phyloP scores from a whole-genome alignment of 2,888 invertebrate species.

The Philopedon plagiatum region DNA sequence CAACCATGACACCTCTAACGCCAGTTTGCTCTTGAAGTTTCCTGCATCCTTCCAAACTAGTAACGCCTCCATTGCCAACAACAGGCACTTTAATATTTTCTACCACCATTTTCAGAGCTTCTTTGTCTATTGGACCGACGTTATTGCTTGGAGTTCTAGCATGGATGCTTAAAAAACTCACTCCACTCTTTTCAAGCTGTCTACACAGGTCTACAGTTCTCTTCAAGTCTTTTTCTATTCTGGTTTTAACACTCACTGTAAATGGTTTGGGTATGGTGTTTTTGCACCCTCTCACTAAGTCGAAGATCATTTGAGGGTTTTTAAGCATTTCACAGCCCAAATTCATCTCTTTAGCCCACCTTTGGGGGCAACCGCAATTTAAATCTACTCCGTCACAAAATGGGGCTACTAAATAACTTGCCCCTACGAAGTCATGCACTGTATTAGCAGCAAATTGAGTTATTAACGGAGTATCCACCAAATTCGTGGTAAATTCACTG shows the following conservation, averaged over 20 bases:
- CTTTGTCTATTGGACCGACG: conserved; percentile 79
- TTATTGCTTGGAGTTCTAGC: conserved; percentile 90
- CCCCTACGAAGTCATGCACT: conserved; percentile 85
- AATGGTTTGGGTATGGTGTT: conserved; percentile 81
- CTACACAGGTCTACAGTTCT: conserved; percentile 86
- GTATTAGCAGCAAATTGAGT: conserved; percentile 96
- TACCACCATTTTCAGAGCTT: conserved; percentile 80
- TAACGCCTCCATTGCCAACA: conserved; percentile 94
- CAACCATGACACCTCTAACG: conserved; percentile 92
- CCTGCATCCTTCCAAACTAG: conserved; percentile 79
- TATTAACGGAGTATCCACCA: conserved; percentile 78
- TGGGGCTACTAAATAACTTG: conserved; percentile 87
- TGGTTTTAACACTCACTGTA: conserved; percentile 93
- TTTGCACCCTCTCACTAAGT: conserved; percentile 84
- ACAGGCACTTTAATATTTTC: conserved; percentile 84
- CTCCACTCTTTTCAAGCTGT: conserved; percentile 87
- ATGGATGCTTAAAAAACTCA: conserved; percentile 91
- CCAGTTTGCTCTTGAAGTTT: conserved; percentile 77
- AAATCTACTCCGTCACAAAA: conserved; percentile 92
- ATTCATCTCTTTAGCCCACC: conserved; percentile 93
- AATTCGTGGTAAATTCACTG: conserved; percentile 84
- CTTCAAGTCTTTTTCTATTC: conserved; percentile 80
- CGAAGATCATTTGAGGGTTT: conserved; percentile 86
- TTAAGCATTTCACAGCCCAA: conserved; percentile 88
- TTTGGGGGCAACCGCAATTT: conserved; percentile 98